Evolutionary conservation across 2,888 invertebrate genomes (phyloP), one percentile per base, ranked within the genome.

Genomic region (Eledone cirrhosa): DNA sequence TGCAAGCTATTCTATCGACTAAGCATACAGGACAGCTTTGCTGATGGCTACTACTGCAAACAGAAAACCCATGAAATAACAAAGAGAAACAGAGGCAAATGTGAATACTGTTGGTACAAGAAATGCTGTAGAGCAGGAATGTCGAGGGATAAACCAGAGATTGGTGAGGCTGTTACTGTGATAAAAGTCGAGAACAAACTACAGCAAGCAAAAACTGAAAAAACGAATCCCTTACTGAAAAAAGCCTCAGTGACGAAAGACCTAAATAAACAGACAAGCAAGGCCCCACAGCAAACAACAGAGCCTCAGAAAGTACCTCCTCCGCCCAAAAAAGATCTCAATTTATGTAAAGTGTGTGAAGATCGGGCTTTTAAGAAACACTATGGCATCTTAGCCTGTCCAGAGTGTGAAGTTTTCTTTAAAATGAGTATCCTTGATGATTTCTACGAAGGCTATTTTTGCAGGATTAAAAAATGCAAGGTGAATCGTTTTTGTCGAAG

Each of bases 81-180:
- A 22, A 72, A 72, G n/a, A 72, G 41, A 33, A 90, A 86, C 82
- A 83, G 90, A 69, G 90, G 89, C 82, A 87, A 85, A 81, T 90
- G 90, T 78, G 85, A 89, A 48, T 89, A 84, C 78, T 90, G 90
- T 80, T 85, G 90, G 8, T 90, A 89, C 83, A 85, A 88, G 84
- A 88, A 87, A 81, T 90, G 90, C 80, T 81, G 89, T n/a, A 78
- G 76, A 14, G 87, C 87, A 22, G 90, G 90, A 65, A 90, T 90
- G 90, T 89, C 89, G 4, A 80, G 85, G 82, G 85, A 86, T 22
- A 72, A 72, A 13, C 69, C 69, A 3, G 33, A 72, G 19, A n/a
- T 72, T 22, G 69, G 69, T 11, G 69, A 72, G 31, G 31, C 69
- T 33, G 69, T 72, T 27, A 31, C 33, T 72, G 22, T 31, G 31